Percentiles rank a stretch among this genome's conserved stretches.
Evolutionary conservation across 2,888 invertebrate species (phyloP).

Genomic region (Rhimphoctona megacephalus): DNA sequence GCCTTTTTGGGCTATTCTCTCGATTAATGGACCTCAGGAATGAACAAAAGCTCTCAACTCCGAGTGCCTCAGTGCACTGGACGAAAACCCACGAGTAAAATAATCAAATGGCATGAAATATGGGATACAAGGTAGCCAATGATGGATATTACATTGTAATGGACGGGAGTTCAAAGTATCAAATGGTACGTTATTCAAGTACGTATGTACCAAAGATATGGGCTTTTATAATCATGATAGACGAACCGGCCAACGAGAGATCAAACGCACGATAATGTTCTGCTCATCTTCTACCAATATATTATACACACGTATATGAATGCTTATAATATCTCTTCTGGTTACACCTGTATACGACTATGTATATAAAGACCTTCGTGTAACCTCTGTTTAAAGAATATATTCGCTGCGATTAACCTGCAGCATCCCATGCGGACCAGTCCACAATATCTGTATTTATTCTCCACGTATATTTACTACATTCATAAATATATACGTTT

Average conservation of each 20-base stretch:
- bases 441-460: constrained; percentile 16
- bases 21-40: not conserved
- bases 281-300: constrained; percentile 35
- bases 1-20: not conserved
- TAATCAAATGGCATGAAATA: constrained; percentile 27
- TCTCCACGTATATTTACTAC: not conserved
- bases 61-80: not conserved
- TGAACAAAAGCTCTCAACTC: not conserved
- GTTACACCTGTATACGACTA: constrained; percentile 54
- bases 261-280: constrained; percentile 58
- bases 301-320: not conserved
- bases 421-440: not conserved
- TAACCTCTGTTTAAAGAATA: constrained; percentile 33
- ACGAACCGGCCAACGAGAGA: constrained; percentile 63
- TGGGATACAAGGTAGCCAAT: constrained; percentile 13
- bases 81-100: not conserved
- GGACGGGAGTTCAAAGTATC: constrained; percentile 56
- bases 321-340: constrained; percentile 48
- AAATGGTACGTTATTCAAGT: constrained; percentile 25
- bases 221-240: constrained; percentile 66
- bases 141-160: constrained; percentile 59
- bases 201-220: not conserved
- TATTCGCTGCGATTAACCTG: not conserved
- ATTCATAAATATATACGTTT: not conserved
- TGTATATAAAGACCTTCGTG: constrained; percentile 49